These are phyloP conservation scores for Limnephilus rhombicus DNA, from an alignment of 2,888 invertebrate species.

Conservation along the genomic window DNA sequence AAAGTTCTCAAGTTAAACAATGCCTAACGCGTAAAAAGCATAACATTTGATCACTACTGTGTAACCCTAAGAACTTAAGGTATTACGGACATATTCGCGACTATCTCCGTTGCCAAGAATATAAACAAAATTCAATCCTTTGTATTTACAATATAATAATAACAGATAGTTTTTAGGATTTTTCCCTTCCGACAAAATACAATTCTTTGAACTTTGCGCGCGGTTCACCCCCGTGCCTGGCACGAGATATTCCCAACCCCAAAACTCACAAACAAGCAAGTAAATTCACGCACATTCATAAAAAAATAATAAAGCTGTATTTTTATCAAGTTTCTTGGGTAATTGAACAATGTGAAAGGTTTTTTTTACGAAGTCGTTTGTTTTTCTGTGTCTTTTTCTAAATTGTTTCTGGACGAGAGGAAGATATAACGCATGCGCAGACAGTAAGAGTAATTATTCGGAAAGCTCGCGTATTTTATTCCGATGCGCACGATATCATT, in stretches of 20 bases:
- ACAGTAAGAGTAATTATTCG: not conserved
- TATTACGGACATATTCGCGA: not conserved
- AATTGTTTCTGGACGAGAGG: not conserved
- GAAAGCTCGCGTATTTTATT: conserved; percentile 24
- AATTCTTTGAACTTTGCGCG: conserved; percentile 6
- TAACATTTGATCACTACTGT: not conserved
- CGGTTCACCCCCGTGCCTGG: conserved; percentile 45
- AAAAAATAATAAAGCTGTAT: not conserved
- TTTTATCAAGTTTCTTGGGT: not conserved
- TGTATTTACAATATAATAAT: conserved; percentile 31
- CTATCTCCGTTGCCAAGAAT: conserved; percentile 6
- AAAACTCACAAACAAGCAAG: not conserved
- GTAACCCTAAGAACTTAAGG: not conserved
- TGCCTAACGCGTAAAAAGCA: not conserved
- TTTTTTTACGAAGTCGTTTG: not conserved
- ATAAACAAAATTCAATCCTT: conserved; percentile 40
- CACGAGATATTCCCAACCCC: not conserved
- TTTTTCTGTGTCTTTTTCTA: not conserved
- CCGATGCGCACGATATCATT: conserved; percentile 27
- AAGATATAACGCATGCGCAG: conserved; percentile 31
- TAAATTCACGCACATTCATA: not conserved
- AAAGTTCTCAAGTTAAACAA: not conserved
- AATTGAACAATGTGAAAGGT: not conserved
- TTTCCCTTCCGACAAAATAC: conserved; percentile 9
- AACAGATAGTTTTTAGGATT: conserved; percentile 14